Percentiles rank a stretch among this genome's conserved stretches.
Conservation (phyloP, 2,797 vertebrate genomes). For the Nannoperca australis region DNA sequence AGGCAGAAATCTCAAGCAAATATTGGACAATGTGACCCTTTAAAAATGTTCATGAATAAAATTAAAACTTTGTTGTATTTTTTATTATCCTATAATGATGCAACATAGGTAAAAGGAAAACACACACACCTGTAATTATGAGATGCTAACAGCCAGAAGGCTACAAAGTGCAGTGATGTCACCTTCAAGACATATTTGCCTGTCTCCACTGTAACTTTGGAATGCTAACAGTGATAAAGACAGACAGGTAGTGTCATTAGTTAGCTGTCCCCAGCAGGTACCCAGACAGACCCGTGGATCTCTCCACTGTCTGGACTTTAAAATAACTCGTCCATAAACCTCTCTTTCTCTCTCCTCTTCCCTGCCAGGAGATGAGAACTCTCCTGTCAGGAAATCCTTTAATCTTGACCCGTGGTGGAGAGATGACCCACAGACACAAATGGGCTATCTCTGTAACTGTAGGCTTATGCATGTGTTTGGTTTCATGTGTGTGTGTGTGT, state of each 20-base stretch:
- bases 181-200: slow-evolving; percentile 21
- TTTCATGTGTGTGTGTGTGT: slow-evolving; percentile 1
- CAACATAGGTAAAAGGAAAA: slow-evolving; percentile 7
- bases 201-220: slow-evolving; percentile 1
- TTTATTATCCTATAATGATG: neutral
- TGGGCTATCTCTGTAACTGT: slow-evolving; percentile 37
- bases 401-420: slow-evolving; percentile 69
- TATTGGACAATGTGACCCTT: neutral
- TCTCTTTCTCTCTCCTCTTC: slow-evolving; percentile 48
- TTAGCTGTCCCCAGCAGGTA: slow-evolving; percentile 51
- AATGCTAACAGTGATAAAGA: slow-evolving; percentile 25
- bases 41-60: neutral
- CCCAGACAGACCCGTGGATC: slow-evolving; percentile 58
- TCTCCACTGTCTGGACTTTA: slow-evolving; percentile 54
- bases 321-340: slow-evolving; percentile 65
- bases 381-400: slow-evolving; percentile 70
- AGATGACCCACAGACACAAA: slow-evolving; percentile 62
- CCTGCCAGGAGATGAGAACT: slow-evolving; percentile 59
- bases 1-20: neutral
- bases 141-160: neutral
- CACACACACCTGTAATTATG: neutral
- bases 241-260: slow-evolving; percentile 28
- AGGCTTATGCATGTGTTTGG: slow-evolving; percentile 28
- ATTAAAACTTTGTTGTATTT: neutral
- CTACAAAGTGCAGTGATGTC: neutral